Evolutionary conservation across 2,888 invertebrate species (phyloP), one percentile per base, ranked within the genome.

Genomic region (Mesochorus sp.): DNA sequence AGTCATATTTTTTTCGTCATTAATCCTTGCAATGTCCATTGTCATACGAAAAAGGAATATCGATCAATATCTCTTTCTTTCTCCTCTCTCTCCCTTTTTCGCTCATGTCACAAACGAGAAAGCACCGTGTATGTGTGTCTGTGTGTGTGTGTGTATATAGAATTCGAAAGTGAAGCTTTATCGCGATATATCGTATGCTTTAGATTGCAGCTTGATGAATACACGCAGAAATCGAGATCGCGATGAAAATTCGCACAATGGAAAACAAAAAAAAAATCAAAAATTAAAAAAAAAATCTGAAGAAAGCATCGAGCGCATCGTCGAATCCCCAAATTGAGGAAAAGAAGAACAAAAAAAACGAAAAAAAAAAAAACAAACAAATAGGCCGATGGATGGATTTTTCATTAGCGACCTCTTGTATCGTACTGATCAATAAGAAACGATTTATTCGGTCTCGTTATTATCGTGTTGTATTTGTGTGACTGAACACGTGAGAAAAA

Each of bases 181-280:
- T 76, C 49, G 62, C 76, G 75, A 73, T 59, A 44, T 31, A 76
- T 71, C 49, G 64, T 70, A 55, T 68, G 57, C 68, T 24, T 42
- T 42, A 19, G 4, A 19, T 19, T 47, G 10, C 53, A 19, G 26
- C 1, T 49, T n/a, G 47, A 70, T 57, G 49, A 59, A 59, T 53
- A 59, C 49, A 8, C 14, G 24, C 21, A 55, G 64, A 70, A 74
- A 34, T 74, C 42, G 57, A 70, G 66, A 74, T 74, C 64, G 70
- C 64, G 66, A 68, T 61, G 75, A 72, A 72, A 73, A 71, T 81
- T 82, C 79, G 80, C 77, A 82, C 76, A 75, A 79, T 79, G 64
- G 76, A 76, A 76, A 76, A 49, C 39, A 17, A 39, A 64, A n/a
- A 44, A 24, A 57, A n/a, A n/a, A n/a, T n/a, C n/a, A n/a, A n/a